phyloP scores from a whole-genome alignment of 2,888 invertebrate genomes.

The Protophormia terraenovae region DNA sequence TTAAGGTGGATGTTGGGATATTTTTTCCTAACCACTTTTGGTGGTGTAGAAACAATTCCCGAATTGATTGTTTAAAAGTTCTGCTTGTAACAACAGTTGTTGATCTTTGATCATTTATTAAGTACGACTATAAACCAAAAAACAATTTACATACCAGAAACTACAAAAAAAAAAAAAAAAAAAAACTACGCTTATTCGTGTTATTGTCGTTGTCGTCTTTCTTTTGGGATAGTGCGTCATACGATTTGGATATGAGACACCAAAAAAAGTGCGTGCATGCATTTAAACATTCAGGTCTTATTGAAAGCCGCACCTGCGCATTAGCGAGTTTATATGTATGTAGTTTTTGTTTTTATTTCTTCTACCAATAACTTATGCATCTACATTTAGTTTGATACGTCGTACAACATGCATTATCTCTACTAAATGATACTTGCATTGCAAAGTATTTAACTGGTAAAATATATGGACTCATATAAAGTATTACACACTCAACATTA shows the following conservation, averaged over 20 bases:
- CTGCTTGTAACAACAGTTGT: conserved; percentile 61
- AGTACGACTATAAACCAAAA: conserved; percentile 39
- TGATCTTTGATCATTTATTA: conserved; percentile 60
- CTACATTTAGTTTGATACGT: conserved; percentile 52
- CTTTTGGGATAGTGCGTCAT: conserved; percentile 59
- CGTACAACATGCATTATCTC: conserved; percentile 58
- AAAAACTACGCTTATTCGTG: conserved; percentile 19
- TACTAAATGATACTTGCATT: conserved; percentile 62
- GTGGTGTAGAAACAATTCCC: background rate
- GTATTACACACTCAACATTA: background rate
- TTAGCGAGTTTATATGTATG: conserved; percentile 29
- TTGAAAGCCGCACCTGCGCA: conserved; percentile 66
- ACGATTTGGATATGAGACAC: conserved; percentile 31
- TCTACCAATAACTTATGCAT: conserved; percentile 53
- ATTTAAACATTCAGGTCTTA: conserved; percentile 58
- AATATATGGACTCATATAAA: background rate
- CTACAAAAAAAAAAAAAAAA: background rate
- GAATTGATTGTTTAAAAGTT: conserved; percentile 2
- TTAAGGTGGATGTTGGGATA: no score
- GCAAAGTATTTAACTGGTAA: conserved; percentile 39
- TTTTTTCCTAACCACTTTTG: no score
- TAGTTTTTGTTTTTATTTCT: conserved; percentile 16
- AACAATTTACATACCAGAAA: conserved; percentile 57
- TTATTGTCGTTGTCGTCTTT: background rate
- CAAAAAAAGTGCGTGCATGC: conserved; percentile 58